A percentile compares a stretch with the other conserved stretches of the same genome.
phyloP scores from a whole-genome alignment of 2,113 vertebrate genomes.

The Antechinus stuartii region DNA sequence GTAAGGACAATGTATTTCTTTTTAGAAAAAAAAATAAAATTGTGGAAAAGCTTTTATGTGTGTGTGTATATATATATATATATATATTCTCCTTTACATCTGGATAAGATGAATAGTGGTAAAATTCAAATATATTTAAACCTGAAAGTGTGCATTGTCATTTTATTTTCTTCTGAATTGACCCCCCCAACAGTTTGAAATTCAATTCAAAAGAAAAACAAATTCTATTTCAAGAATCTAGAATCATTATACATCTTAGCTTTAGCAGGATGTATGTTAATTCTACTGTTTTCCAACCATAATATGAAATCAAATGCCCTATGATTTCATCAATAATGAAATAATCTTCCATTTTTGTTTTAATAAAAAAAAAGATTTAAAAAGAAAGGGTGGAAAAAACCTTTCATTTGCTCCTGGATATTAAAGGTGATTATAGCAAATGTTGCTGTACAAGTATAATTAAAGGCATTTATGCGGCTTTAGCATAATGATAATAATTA shows the following conservation, averaged over 20 bases:
- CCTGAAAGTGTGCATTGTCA: conserved; percentile 60
- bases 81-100: conserved; percentile 34
- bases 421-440: conserved; percentile 51
- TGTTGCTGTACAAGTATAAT: conserved; percentile 55
- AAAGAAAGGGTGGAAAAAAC: neutral
- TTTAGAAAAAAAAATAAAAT: neutral
- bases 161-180: conserved; percentile 46
- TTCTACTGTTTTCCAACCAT: conserved; percentile 26
- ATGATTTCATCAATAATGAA: conserved; percentile 35
- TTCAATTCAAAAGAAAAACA: conserved; percentile 59
- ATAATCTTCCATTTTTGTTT: conserved; percentile 33
- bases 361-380: neutral
- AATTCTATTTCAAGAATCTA: conserved; percentile 50
- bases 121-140: conserved; percentile 68
- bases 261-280: neutral
- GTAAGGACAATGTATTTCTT: neutral
- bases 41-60: neutral
- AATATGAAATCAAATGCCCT: conserved; percentile 58
- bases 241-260: conserved; percentile 37
- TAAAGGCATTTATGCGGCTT: conserved; percentile 64
- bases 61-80: neutral
- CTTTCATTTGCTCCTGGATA: neutral
- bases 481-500: conserved; percentile 66
- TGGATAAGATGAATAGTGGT: conserved; percentile 59
- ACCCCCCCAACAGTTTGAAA: neutral